Base-by-base conservation (phyloP, 2,113 vertebrate genomes). In the Geococcyx californianus region DNA sequence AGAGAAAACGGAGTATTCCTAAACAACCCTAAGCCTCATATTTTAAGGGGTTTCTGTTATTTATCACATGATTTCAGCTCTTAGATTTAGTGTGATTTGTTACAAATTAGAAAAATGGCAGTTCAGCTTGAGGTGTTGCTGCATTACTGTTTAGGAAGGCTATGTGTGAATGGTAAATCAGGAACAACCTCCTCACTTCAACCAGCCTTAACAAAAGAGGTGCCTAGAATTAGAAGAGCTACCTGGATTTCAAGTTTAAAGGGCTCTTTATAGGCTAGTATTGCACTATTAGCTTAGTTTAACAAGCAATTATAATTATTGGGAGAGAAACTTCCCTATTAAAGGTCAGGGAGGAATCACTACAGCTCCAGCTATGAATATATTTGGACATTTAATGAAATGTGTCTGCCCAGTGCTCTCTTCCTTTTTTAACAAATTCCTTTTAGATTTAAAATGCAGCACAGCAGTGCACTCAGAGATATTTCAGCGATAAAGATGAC, bases 361-460 rank as follows among this genome's bases (percentile, higher is more conserved):
- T 78, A 58, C 11, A 69, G 63, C 26, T 92, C 73, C 69, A 92
- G 59, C 75, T 82, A 88, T 62, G 63, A 84, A 45, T 75, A 83
- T 70, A 94, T 96, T 81, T 73, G 56, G 68, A 42, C 70, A 87
- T 76, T 92, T 94, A 95, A 87, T 81, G 42, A 95, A 90, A 93
- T 44, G 60, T 58, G 51, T 58, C 67, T 91, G 67, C 40, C 54
- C 87, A 63, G 76, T 74, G 60, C 59, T 90, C 40, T 62, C 31
- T 45, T 84, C 16, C 20, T 34, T 60, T 80, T 91, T 75, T 33
- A 64, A 90, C 28, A 68, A 81, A 83, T 49, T 86, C 47, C 40
- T 91, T 81, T 91, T 80, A 75, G 51, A 89, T 52, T 69, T 75
- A 81, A n/a, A 87, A 81, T 40, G 44, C 49, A 96, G 54, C 69